Evolutionary conservation across 2,888 invertebrate genomes (phyloP).

Genomic region (Xanthia togata): DNA sequence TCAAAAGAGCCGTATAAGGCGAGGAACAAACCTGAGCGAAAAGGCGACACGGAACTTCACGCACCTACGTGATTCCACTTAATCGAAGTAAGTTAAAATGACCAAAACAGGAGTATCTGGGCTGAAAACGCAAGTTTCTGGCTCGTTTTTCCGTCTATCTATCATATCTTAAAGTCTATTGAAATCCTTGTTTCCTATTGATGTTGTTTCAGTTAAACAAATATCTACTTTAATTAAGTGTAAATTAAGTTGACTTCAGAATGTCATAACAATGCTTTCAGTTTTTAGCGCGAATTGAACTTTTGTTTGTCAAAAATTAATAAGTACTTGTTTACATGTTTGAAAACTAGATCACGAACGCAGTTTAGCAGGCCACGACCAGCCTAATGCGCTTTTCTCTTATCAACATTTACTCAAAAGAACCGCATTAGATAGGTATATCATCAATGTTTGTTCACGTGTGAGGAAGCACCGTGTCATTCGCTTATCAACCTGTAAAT

Average conservation of each 20-base stretch:
- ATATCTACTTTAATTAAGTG: not conserved
- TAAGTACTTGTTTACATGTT: not conserved
- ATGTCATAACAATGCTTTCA: not conserved
- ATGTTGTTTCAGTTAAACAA: not conserved
- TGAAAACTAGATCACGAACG: not conserved
- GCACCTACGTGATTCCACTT: not conserved
- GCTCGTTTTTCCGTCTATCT: not conserved
- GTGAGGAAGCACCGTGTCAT: constrained; percentile 35
- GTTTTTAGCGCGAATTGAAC: no score
- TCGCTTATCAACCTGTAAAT: constrained; percentile 48
- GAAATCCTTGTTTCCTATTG: not conserved
- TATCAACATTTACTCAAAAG: constrained; percentile 20
- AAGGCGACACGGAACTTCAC: not conserved
- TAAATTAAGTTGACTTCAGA: not conserved
- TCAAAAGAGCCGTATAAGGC: not conserved
- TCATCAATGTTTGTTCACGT: constrained; percentile 33
- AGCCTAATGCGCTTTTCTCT: not conserved
- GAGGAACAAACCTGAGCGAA: not conserved
- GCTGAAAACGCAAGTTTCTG: not conserved
- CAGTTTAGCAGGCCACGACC: not conserved
- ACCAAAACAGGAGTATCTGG: not conserved
- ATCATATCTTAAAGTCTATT: no score
- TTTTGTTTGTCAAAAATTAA: not conserved
- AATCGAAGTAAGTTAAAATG: not conserved
- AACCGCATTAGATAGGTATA: not conserved